Base-by-base conservation (phyloP, 2,797 vertebrate species). In the Galagoides demidoff region DNA sequence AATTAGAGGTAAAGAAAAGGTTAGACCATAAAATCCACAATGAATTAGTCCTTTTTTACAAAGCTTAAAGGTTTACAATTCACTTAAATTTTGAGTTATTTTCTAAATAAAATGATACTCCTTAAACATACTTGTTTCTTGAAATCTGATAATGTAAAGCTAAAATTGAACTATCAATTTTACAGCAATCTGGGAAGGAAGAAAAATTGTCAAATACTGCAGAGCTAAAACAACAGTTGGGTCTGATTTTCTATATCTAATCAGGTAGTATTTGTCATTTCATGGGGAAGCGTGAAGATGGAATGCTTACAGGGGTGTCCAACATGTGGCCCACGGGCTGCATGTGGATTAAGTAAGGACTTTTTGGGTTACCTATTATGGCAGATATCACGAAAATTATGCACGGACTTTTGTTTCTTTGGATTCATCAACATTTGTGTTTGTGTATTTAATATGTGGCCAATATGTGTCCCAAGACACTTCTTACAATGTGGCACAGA, bases 31-130 rank as follows among this genome's bases (percentile, higher is more conserved):
- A 92, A 89, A 59, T 82, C 49, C 81, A 96, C 52, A 89, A 68
- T 16, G 17, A 95, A 84, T 84, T 83, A 82, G 74, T 77, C 49
- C 66, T 93, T 61, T 91, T 95, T 93, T 88, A 96, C 22, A 77
- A 81, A 73, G 63, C 34, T 87, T 77, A 76, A 11, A 89, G 37
- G n/a, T 43, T 87, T 78, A 86, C 23, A 92, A 77, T 96, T 94
- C 85, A 93, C 63, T 88, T 77, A 49, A 95, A 92, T 61, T 88
- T 84, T 93, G 37, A 94, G 29, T 34, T 82, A 22, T 87, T 95
- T 91, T 29, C 64, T 84, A 77, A 74, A 94, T 55, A 93, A 95
- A 96, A 92, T 85, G 63, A 27, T 94, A 90, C 59, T 49, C 19
- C 71, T 63, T 82, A 66, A 86, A 85, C 14, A 93, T 63, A 70